Base-by-base conservation (phyloP, 2,888 invertebrate species). In the Scrobipalpa costella region DNA sequence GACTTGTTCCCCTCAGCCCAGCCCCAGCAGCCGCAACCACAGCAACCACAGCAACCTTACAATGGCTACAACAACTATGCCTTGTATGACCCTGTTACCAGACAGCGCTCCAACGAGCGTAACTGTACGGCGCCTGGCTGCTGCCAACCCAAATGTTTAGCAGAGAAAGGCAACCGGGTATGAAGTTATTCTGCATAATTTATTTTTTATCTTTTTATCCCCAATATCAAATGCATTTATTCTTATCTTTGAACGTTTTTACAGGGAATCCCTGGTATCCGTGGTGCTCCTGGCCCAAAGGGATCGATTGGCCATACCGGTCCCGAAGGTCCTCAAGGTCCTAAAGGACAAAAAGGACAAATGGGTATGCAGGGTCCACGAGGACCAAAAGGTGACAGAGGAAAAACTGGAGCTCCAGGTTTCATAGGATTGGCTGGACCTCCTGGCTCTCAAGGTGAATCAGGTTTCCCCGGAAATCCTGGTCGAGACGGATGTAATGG, bases 401-500 rank as follows among this genome's bases (percentile, higher is more conserved):
- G 98, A 57, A 95, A 95, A 84, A 94, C 94, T 73, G 99, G 99
- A 68, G 93, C 95, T 69, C 98, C 97, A 67, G 98, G 98, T 64
- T 96, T 95, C 81, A 96, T 96, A 68, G 97, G 78, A 19, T 62
- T 72, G 61, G 64, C 71, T 9, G 78, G 78, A 5, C 78, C 78
- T 67, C 95, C 94, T 19, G 96, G 96, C 65, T 79, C 93, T 66
- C 94, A 93, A 78, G 96, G 96, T 38, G 92, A 92, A 63, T 73
- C 93, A 0, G 96, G 98, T 60, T 77, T 92, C 0, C 92, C 96
- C n/a, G 98, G 98, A 72, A 89, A 94, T 52, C 95, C 96, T 49
- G 99, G 99, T 61, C 90, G 95, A 74, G 98, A 99, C 80, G 99
- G 99, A 9, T 99, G 99, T 80, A 98, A 99, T 78, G 99, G 99